Percentiles rank a stretch among this genome's conserved stretches.
Conservation (phyloP, 1,140 invertebrate genomes). For the Diprion similis region DNA sequence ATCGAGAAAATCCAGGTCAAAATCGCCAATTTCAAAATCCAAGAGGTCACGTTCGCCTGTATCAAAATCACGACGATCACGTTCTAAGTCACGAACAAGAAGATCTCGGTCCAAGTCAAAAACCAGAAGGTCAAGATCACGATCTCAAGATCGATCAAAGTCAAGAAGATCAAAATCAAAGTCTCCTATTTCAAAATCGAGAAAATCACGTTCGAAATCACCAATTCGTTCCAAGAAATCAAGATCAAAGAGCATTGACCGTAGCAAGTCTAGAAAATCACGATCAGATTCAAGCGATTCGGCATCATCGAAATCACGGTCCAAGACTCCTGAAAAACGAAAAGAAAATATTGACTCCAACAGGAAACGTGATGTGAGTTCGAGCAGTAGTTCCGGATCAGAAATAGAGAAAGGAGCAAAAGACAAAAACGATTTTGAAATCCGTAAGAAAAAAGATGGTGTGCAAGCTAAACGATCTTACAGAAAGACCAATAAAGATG, state of each 20-base stretch:
- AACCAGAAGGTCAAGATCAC: constrained; percentile 41
- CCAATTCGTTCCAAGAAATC: constrained; percentile 51
- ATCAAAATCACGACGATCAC: constrained; percentile 29
- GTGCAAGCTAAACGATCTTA: constrained; percentile 86
- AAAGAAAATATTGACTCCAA: constrained; percentile 53
- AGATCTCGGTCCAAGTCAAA: constrained; percentile 28
- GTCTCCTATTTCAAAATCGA: constrained; percentile 43
- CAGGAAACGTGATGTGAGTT: constrained; percentile 46
- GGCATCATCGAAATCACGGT: constrained; percentile 51
- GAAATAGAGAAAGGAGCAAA: constrained; percentile 58
- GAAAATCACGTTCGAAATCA: constrained; percentile 46
- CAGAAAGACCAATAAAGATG: constrained; percentile 81
- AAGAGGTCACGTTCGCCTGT: constrained; percentile 48
- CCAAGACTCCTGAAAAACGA: constrained; percentile 56
- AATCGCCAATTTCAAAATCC: constrained; percentile 47
- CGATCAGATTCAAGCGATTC: constrained; percentile 53
- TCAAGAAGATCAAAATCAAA: constrained; percentile 50
- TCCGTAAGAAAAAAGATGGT: constrained; percentile 77
- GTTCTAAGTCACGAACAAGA: constrained; percentile 24
- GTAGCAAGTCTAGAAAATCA: constrained; percentile 54
- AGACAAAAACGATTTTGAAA: constrained; percentile 75
- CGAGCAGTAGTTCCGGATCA: constrained; percentile 54
- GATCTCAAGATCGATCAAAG: constrained; percentile 42
- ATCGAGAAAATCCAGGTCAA: constrained; percentile 49
- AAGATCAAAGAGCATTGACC: constrained; percentile 51